These are phyloP conservation scores for Eretmocerus hayati DNA, from an alignment of 2,888 invertebrate species.

Conservation along the genomic window DNA sequence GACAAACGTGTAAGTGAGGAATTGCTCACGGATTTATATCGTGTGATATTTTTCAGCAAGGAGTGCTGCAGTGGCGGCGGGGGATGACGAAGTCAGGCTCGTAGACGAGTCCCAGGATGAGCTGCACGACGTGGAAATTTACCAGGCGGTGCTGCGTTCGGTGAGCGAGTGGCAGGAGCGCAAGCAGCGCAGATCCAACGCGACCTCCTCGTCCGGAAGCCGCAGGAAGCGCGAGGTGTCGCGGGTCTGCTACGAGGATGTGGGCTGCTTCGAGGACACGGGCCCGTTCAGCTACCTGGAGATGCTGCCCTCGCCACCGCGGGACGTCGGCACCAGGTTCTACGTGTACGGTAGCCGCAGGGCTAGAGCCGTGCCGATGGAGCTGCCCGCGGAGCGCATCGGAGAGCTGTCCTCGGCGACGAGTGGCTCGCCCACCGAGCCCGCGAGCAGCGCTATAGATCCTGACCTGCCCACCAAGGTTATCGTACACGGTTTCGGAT, in stretches of 20 bases:
- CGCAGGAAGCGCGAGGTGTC: conserved; percentile 72
- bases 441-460: conserved; percentile 40
- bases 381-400: conserved; percentile 42
- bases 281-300: conserved; percentile 87
- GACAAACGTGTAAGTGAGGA: too few species aligned
- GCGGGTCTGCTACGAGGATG: conserved; percentile 77
- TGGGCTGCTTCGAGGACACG: conserved; percentile 88
- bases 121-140: conserved; percentile 61
- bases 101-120: conserved; percentile 68
- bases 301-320: conserved; percentile 77
- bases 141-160: conserved; percentile 65
- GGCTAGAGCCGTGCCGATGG: conserved; percentile 42
- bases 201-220: conserved; percentile 4
- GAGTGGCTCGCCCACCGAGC: too few species aligned
- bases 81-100: conserved; percentile 50
- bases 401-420: too few species aligned
- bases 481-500: conserved; percentile 90
- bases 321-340: conserved; percentile 74
- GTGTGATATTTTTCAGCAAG: too few species aligned
- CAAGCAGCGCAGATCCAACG: conserved; percentile 36
- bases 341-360: conserved; percentile 43
- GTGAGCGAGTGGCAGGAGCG: conserved; percentile 66
- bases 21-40: too few species aligned
- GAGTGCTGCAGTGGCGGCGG: conserved; percentile 32
- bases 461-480: conserved; percentile 59